A percentile compares a stretch with the other conserved stretches of the same genome.
phyloP scores from a whole-genome alignment of 2,113 vertebrate genomes.

The Sphaerodactylus townsendi region DNA sequence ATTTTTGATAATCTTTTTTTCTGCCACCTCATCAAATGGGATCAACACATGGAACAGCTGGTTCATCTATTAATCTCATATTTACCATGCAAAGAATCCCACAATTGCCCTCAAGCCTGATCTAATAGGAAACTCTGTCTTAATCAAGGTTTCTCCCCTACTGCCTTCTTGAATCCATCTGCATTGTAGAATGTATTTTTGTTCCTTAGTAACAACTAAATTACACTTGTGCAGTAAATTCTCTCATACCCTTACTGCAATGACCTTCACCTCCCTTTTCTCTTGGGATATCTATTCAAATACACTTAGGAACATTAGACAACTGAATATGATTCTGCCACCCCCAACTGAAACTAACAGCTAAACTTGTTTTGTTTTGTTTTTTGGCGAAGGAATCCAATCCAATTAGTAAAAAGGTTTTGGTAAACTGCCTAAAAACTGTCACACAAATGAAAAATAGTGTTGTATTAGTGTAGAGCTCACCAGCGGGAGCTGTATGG shows the following conservation, averaged over 20 bases:
- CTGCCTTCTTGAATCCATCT: neutral
- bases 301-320: neutral
- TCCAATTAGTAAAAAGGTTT: constrained; percentile 56
- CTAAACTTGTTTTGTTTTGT: constrained; percentile 11
- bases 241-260: neutral
- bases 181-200: fast-evolving
- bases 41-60: too few species aligned
- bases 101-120: neutral
- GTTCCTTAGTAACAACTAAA: neutral
- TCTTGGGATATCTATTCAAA: neutral
- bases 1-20: too few species aligned
- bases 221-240: constrained; percentile 7
- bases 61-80: too few species aligned
- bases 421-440: constrained; percentile 34
- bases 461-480: constrained; percentile 23
- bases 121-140: neutral
- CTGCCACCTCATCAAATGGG: too few species aligned
- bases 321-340: constrained; percentile 11
- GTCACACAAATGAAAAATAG: constrained; percentile 50
- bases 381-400: constrained; percentile 33
- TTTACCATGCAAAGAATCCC: too few species aligned
- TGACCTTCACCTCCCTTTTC: neutral
- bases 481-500: neutral
- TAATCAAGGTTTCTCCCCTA: neutral
- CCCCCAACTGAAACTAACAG: neutral